Conservation (phyloP, 2,113 vertebrate species). For the Tylochromis polylepis region DNA sequence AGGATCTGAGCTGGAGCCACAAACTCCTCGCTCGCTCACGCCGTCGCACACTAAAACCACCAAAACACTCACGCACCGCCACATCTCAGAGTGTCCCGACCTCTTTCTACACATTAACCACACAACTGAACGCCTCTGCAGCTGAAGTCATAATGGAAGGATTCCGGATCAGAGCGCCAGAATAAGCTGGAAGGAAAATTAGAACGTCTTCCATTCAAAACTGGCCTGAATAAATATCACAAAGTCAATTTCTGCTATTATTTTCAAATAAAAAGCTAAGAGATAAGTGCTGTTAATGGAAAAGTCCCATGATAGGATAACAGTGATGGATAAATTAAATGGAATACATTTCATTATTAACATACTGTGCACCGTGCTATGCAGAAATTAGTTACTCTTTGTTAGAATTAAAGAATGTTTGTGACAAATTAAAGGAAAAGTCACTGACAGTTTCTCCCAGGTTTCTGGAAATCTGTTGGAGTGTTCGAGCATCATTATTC, state of each 20-base stretch:
- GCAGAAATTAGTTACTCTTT: not conserved
- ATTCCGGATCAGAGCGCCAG: not conserved
- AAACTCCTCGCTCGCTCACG: not conserved
- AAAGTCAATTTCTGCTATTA: not conserved
- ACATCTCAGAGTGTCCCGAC: not conserved
- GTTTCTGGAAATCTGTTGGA: not conserved
- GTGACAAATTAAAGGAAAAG: not conserved
- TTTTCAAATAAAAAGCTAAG: not conserved
- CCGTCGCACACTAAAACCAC: not conserved
- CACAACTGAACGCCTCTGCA: not conserved
- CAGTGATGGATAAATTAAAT: not conserved
- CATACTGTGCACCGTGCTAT: not conserved
- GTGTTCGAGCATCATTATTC: not conserved
- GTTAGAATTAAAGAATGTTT: not conserved
- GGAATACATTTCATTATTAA: not conserved
- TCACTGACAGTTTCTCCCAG: not conserved
- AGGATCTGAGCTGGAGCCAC: constrained; percentile 50
- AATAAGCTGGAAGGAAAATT: not conserved
- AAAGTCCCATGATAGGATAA: not conserved
- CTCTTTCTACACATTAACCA: not conserved
- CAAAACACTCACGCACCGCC: not conserved
- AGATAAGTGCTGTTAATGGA: not conserved
- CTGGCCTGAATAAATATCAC: not conserved
- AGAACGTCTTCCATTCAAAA: not conserved
- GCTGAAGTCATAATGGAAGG: not conserved